Evolutionary conservation across 2,888 invertebrate genomes (phyloP).

Genomic region (Hartigia nigra): DNA sequence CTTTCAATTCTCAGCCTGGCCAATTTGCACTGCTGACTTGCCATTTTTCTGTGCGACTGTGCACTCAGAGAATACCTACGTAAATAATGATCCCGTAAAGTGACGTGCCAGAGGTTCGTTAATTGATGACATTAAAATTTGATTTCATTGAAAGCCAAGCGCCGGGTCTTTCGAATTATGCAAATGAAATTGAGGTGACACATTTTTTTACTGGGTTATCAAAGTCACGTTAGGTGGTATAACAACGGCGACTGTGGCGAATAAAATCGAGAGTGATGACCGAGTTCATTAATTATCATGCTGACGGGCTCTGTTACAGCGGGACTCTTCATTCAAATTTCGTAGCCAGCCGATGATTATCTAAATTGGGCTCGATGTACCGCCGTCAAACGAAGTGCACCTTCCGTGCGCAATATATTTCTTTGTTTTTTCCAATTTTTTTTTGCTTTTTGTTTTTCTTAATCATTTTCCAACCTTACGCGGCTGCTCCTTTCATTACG

Average conservation of each 20-base stretch:
- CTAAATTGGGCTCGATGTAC: slow-evolving; percentile 43
- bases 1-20: slow-evolving; percentile 25
- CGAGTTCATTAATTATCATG: slow-evolving; percentile 52
- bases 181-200: background rate
- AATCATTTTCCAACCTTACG: background rate
- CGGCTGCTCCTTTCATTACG: background rate
- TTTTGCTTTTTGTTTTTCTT: background rate
- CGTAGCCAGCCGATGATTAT: slow-evolving; percentile 48
- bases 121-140: background rate
- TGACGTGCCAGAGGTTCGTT: background rate
- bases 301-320: slow-evolving; percentile 48
- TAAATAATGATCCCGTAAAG: background rate
- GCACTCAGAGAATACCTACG: background rate
- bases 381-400: background rate
- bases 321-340: slow-evolving; percentile 41
- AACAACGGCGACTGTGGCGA: slow-evolving; percentile 33
- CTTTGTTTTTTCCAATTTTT: background rate
- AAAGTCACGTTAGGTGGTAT: slow-evolving; percentile 44
- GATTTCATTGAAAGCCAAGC: background rate
- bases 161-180: background rate
- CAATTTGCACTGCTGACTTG: slow-evolving; percentile 59
- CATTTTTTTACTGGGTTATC: slow-evolving; percentile 44
- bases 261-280: slow-evolving; percentile 22
- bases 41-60: slow-evolving; percentile 27
- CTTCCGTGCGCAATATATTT: background rate